A percentile compares a stretch with the other conserved stretches of the same genome.
phyloP scores from a whole-genome alignment of 2,888 invertebrate genomes.

The Drosophila mimetica region DNA sequence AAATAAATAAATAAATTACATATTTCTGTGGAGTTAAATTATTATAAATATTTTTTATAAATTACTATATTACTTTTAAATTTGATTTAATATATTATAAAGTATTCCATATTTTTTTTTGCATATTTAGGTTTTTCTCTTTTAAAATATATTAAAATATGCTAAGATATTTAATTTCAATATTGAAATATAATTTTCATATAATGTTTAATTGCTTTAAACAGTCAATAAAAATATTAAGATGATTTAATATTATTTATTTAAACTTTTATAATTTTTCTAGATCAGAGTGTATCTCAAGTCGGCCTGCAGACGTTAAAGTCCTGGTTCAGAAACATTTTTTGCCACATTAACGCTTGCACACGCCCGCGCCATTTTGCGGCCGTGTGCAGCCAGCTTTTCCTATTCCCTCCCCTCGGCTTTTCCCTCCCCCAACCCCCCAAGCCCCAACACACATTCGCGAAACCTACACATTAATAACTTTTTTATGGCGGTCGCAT shows the following conservation, averaged over 20 bases:
- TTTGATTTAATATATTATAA: too few relatives aligned
- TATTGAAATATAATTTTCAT: background rate
- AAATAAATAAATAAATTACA: too few relatives aligned
- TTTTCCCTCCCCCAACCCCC: background rate
- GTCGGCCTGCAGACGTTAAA: conserved; percentile 23
- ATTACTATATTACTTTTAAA: too few relatives aligned
- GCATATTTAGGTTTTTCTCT: too few relatives aligned
- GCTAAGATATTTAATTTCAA: background rate
- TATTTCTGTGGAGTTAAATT: too few relatives aligned
- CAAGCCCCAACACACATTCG: conserved; percentile 7
- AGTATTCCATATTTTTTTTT: too few relatives aligned
- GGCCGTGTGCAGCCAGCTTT: conserved; percentile 42
- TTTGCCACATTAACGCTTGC: conserved; percentile 78
- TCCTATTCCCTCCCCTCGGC: conserved; percentile 2
- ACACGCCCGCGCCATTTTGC: conserved; percentile 76
- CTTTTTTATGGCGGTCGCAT: conserved; percentile 74
- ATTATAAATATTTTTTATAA: too few relatives aligned
- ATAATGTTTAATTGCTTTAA: too few relatives aligned
- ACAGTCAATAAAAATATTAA: too few relatives aligned
- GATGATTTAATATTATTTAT: too few relatives aligned
- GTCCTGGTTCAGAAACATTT: conserved; percentile 66
- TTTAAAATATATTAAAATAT: background rate
- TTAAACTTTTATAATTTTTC: too few relatives aligned
- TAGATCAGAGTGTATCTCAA: background rate
- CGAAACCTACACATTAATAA: conserved; percentile 65